Percentiles rank a stretch among this genome's conserved stretches.
Conservation (phyloP, 2,113 vertebrate genomes). For the Turdus rufiventris region DNA sequence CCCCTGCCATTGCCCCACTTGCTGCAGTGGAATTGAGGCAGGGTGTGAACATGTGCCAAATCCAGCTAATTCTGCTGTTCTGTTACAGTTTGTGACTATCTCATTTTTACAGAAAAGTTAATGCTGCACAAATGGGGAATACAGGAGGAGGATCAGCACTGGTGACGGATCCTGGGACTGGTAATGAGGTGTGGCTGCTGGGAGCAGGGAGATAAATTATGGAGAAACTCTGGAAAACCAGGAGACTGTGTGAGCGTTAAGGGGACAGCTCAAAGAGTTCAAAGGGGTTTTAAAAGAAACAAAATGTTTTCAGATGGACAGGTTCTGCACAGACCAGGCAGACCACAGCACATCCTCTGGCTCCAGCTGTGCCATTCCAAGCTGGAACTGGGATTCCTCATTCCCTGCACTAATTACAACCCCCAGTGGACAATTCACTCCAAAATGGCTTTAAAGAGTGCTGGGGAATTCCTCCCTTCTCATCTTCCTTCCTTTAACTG, state of each 20-base stretch:
- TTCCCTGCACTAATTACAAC: background rate
- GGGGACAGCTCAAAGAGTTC: background rate
- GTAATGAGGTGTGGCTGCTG: background rate
- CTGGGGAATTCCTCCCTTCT: background rate
- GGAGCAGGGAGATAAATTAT: background rate
- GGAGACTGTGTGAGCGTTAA: fast-evolving
- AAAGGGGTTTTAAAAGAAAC: background rate
- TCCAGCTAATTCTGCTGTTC: background rate
- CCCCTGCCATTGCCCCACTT: background rate
- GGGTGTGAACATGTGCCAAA: background rate
- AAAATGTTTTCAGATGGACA: background rate
- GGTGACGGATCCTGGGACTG: background rate
- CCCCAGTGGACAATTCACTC: background rate
- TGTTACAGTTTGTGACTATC: background rate
- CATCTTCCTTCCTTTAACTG: background rate
- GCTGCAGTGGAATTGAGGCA: background rate
- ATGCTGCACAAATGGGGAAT: background rate
- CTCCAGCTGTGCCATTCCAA: background rate
- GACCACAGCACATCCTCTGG: background rate
- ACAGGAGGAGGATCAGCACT: background rate
- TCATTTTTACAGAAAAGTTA: background rate
- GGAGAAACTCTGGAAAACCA: background rate
- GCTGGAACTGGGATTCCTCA: background rate
- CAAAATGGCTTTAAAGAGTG: background rate
- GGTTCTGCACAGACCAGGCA: background rate